Percentiles rank a stretch among this genome's conserved stretches.
Evolutionary conservation across 2,113 vertebrate species (phyloP).

Genomic region (Pedetes capensis): DNA sequence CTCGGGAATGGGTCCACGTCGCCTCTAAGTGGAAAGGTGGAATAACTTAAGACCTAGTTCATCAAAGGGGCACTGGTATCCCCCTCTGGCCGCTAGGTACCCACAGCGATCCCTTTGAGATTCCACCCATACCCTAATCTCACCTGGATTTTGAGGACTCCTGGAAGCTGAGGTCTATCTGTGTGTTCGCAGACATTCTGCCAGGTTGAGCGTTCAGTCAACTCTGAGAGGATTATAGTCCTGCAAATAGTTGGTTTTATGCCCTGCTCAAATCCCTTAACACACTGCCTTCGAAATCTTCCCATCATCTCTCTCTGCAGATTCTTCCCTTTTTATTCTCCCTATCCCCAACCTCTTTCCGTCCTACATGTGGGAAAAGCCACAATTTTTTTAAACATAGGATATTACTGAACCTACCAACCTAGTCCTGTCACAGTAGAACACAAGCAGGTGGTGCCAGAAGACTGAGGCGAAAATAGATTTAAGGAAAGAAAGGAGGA

Average conservation of each 20-base stretch:
- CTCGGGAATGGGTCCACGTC: accelerated
- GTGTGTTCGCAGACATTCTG: neutral
- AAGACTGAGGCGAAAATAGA: neutral
- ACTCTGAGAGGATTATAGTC: neutral
- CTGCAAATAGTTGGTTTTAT: neutral
- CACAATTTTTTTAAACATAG: neutral
- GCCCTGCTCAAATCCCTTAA: neutral
- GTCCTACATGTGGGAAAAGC: neutral
- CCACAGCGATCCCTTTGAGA: neutral
- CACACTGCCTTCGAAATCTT: neutral
- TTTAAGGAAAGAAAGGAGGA: neutral
- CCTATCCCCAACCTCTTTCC: neutral
- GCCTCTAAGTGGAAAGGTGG: accelerated
- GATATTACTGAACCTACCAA: neutral
- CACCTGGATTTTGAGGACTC: neutral
- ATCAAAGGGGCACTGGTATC: accelerated
- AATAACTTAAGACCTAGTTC: neutral
- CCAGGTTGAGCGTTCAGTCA: neutral
- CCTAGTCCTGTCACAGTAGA: neutral
- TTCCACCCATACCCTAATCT: neutral
- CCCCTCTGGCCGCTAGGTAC: neutral
- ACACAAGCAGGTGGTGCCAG: neutral
- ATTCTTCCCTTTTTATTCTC: neutral
- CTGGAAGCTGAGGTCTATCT: neutral
- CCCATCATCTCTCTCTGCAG: neutral